Conservation (phyloP, 2,113 vertebrate genomes). For the Sialia sialis region DNA sequence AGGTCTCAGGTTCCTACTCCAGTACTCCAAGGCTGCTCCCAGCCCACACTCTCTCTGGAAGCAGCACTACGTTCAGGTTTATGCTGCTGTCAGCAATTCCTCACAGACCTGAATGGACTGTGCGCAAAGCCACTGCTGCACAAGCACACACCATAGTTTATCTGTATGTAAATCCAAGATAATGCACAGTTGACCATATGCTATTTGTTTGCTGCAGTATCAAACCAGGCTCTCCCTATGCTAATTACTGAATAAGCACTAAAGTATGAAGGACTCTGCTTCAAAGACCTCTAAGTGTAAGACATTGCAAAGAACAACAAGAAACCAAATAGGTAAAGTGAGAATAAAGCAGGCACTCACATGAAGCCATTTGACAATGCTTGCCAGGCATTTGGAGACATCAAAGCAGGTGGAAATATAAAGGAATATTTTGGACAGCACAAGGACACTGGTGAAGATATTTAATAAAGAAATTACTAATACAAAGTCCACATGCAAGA, state of each 20-base stretch:
- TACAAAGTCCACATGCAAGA: not conserved
- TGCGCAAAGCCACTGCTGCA: not conserved
- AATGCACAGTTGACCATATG: not conserved
- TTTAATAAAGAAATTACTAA: not conserved
- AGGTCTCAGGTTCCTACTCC: not conserved
- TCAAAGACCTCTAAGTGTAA: not conserved
- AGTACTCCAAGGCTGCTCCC: not conserved
- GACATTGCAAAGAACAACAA: not conserved
- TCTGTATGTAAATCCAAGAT: not conserved
- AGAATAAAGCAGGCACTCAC: not conserved
- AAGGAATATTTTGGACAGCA: not conserved
- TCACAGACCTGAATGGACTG: rapidly evolving
- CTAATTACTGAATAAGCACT: not conserved
- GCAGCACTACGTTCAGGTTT: not conserved
- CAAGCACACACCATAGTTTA: not conserved
- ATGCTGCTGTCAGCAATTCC: not conserved
- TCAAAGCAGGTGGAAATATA: not conserved
- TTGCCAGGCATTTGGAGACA: not conserved
- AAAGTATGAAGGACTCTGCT: not conserved
- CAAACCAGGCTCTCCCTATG: not conserved
- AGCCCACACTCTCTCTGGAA: not conserved
- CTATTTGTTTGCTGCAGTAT: not conserved
- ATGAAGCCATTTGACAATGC: not conserved
- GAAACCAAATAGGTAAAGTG: not conserved
- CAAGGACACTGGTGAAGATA: not conserved